Evolutionary conservation across 2,113 vertebrate species (phyloP).

Genomic region (Hyla sarda): DNA sequence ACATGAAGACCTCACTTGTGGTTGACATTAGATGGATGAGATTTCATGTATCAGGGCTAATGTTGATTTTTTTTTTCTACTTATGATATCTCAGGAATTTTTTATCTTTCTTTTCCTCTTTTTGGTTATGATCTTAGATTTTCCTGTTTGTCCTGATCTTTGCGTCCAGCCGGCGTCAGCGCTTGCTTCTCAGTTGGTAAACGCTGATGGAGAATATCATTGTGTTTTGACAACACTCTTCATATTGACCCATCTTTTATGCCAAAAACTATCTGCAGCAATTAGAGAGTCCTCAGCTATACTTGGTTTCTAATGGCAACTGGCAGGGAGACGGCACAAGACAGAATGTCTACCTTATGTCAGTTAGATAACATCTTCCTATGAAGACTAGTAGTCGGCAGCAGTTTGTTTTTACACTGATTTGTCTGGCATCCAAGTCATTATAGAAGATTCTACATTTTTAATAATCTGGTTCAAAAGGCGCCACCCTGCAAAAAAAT

Average conservation of each 20-base stretch:
- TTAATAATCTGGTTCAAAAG: background rate
- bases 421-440: background rate
- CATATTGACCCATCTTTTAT: background rate
- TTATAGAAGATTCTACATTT: background rate
- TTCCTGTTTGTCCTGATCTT: background rate
- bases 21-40: too few relatives aligned
- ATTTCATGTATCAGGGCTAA: too few relatives aligned
- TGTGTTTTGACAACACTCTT: background rate
- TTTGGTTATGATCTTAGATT: too few relatives aligned
- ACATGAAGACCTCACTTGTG: too few relatives aligned
- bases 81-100: too few relatives aligned
- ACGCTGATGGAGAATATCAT: background rate
- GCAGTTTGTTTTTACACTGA: background rate
- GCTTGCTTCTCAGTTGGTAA: background rate
- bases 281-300: background rate
- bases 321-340: background rate
- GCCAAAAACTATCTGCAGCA: background rate
- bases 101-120: background rate
- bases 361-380: background rate
- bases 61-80: too few relatives aligned
- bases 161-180: background rate
- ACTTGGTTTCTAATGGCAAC: slow-evolving; percentile 19
- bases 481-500: too few relatives aligned
- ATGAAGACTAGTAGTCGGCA: background rate
- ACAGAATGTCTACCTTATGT: slow-evolving; percentile 18